Conservation (phyloP, 2,113 vertebrate genomes). For the Albula glossodonta region DNA sequence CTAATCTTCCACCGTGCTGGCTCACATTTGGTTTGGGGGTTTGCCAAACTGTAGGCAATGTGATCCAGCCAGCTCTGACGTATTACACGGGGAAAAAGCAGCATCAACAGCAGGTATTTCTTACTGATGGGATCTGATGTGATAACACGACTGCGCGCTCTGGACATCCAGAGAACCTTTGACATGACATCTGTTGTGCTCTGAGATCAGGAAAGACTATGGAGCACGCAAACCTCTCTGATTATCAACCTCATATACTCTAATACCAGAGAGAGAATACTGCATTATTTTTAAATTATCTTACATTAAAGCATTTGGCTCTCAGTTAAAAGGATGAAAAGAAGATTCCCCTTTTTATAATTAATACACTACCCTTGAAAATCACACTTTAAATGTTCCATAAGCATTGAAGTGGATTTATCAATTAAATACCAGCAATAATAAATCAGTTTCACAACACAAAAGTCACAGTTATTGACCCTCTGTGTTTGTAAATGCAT, state of each 20-base stretch:
- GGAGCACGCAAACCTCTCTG: neutral
- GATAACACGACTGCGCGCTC: neutral
- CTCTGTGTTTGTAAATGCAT: too few species aligned
- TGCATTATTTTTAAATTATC: neutral
- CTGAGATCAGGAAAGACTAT: neutral
- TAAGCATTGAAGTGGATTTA: too few species aligned
- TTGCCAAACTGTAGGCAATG: neutral
- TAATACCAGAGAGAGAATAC: neutral
- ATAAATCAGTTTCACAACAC: too few species aligned
- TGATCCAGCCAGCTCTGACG: neutral
- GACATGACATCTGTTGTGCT: neutral
- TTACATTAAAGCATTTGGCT: neutral
- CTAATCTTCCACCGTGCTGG: slow-evolving; percentile 10
- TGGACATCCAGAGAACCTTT: neutral
- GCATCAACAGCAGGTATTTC: neutral
- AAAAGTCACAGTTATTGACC: too few species aligned
- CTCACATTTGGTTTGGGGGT: neutral
- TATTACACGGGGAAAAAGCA: neutral
- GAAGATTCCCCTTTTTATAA: neutral
- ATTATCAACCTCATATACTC: neutral
- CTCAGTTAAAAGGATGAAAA: neutral
- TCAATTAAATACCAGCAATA: too few species aligned
- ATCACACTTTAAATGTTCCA: too few species aligned
- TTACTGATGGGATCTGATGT: neutral
- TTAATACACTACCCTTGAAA: neutral